These are phyloP conservation scores for Plebejus argus DNA, from an alignment of 2,888 invertebrate genomes.

Conservation along the genomic window DNA sequence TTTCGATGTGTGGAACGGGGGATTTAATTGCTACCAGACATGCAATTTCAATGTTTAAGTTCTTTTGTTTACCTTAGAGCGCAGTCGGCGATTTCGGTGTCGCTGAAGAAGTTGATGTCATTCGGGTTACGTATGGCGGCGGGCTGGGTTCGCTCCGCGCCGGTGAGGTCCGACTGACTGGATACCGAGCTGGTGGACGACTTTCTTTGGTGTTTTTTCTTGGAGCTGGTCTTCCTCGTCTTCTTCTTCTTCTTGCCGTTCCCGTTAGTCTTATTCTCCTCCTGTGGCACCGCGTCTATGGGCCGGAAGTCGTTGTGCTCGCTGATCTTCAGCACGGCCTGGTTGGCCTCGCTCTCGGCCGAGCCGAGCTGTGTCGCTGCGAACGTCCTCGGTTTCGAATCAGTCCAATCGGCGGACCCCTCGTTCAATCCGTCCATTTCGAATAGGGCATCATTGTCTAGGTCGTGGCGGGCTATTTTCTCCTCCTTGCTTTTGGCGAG, in stretches of 20 bases:
- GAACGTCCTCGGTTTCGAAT: slow-evolving; percentile 78
- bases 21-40: not conserved
- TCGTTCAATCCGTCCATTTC: slow-evolving; percentile 84
- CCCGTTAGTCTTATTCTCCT: slow-evolving; percentile 78
- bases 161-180: slow-evolving; percentile 77
- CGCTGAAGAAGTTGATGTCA: slow-evolving; percentile 91
- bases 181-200: slow-evolving; percentile 80
- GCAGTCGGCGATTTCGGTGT: slow-evolving; percentile 90
- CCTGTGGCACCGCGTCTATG: slow-evolving; percentile 69
- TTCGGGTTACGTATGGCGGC: slow-evolving; percentile 60
- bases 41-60: slow-evolving; percentile 17
- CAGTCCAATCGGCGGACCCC: slow-evolving; percentile 71
- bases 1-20: not conserved
- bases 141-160: slow-evolving; percentile 66
- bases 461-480: slow-evolving; percentile 48
- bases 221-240: slow-evolving; percentile 88
- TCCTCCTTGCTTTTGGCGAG: slow-evolving; percentile 69
- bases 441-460: slow-evolving; percentile 83
- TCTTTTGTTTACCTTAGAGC: slow-evolving; percentile 76
- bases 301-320: slow-evolving; percentile 84
- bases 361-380: slow-evolving; percentile 77
- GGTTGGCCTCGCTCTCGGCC: slow-evolving; percentile 71
- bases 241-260: slow-evolving; percentile 87
- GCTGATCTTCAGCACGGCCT: slow-evolving; percentile 82
- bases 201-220: slow-evolving; percentile 90